phyloP scores from a whole-genome alignment of 2,113 vertebrate species.

The Pionites leucogaster region DNA sequence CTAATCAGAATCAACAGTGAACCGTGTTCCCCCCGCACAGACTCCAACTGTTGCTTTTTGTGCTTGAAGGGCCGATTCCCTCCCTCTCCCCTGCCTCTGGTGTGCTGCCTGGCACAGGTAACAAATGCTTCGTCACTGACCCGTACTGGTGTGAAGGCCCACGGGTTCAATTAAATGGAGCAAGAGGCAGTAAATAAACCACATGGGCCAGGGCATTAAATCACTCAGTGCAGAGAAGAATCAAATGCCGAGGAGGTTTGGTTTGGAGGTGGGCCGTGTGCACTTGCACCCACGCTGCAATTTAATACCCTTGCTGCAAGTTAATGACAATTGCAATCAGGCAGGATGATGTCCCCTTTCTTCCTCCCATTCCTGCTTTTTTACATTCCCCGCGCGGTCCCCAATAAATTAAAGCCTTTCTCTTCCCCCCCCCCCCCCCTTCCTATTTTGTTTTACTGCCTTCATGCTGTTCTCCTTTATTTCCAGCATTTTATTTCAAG shows the following conservation, averaged over 20 bases:
- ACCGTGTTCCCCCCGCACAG: not conserved
- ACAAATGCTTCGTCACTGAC: slow-evolving; percentile 33
- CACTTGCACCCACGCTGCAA: not conserved
- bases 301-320: not conserved
- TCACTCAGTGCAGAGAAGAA: not conserved
- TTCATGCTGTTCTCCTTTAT: slow-evolving; percentile 50
- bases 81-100: not conserved
- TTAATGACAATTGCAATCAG: not conserved
- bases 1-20: slow-evolving; percentile 1
- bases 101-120: slow-evolving; percentile 46
- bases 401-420: slow-evolving; percentile 33
- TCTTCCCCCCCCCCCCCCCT: not conserved
- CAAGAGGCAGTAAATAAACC: slow-evolving; percentile 60
- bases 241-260: not conserved
- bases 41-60: slow-evolving; percentile 26
- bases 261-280: not conserved
- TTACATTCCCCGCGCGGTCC: not conserved
- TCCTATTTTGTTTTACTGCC: slow-evolving; percentile 31
- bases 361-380: not conserved
- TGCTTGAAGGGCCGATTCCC: not conserved
- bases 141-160: slow-evolving; percentile 15
- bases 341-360: not conserved
- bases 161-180: slow-evolving; percentile 42
- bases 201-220: slow-evolving; percentile 14
- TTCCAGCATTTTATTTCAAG: slow-evolving; percentile 55